phyloP scores from a whole-genome alignment of 2,888 invertebrate genomes.

The Tetranychus piercei region DNA sequence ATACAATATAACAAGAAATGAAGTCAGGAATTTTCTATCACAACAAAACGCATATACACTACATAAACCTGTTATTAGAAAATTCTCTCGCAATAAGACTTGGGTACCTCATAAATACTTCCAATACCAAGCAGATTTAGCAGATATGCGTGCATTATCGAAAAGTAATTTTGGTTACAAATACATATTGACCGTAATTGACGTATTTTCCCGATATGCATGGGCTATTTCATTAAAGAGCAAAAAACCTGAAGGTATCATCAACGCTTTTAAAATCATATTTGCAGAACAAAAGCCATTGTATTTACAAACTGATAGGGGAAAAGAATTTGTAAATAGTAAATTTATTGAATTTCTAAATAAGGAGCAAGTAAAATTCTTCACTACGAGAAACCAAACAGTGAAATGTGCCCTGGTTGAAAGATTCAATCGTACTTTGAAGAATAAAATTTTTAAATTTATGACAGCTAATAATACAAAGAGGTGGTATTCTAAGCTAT shows the following conservation, averaged over 20 bases:
- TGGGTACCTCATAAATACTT: constrained; percentile 25
- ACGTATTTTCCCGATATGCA: constrained; percentile 27
- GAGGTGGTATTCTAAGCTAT: background rate
- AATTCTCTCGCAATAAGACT: constrained; percentile 20
- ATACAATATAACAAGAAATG: background rate
- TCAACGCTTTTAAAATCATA: background rate
- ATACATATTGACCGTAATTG: constrained; percentile 28
- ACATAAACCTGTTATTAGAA: constrained; percentile 19
- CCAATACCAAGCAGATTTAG: constrained; percentile 28
- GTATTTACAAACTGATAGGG: background rate
- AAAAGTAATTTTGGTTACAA: constrained; percentile 25
- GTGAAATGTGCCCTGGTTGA: background rate
- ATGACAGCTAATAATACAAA: background rate
- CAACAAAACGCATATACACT: constrained; percentile 19
- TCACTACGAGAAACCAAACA: constrained; percentile 11
- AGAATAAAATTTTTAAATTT: background rate
- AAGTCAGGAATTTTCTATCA: background rate
- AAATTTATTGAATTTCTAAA: background rate
- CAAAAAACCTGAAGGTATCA: background rate
- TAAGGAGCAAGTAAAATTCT: constrained; percentile 8
- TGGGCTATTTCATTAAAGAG: background rate
- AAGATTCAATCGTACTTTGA: background rate
- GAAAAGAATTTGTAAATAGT: background rate
- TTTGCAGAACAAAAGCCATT: background rate
- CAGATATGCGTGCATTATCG: constrained; percentile 20